phyloP scores from a whole-genome alignment of 1,140 invertebrate species.

The Atta texana region DNA sequence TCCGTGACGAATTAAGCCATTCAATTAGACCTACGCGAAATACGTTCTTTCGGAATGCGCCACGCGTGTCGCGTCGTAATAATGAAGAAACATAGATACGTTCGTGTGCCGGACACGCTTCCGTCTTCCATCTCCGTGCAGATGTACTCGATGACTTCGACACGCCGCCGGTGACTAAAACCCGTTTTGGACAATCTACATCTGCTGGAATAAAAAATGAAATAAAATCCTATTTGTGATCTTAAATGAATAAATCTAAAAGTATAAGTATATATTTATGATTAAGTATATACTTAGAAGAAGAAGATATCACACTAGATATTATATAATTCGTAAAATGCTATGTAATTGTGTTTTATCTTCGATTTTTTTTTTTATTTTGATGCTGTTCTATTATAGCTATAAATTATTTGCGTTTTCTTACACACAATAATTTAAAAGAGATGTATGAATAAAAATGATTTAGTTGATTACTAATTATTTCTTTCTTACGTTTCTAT shows the following conservation, averaged over 20 bases:
- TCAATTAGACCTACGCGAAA: conserved; percentile 54
- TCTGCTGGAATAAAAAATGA: background rate
- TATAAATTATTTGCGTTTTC: background rate
- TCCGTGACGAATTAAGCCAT: conserved; percentile 50
- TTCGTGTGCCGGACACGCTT: too few species aligned
- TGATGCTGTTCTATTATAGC: background rate
- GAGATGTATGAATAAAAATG: background rate
- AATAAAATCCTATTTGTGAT: background rate
- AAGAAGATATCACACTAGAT: background rate
- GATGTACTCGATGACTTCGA: background rate
- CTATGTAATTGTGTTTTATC: background rate
- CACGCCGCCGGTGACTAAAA: background rate
- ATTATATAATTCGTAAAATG: too few species aligned
- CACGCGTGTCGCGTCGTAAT: conserved; percentile 21
- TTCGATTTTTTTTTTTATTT: background rate
- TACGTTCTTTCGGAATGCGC: conserved; percentile 30
- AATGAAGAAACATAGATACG: conserved; percentile 37
- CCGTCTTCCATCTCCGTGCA: background rate
- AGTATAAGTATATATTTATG: background rate
- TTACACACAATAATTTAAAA: background rate
- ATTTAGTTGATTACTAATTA: background rate
- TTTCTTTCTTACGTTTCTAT: background rate
- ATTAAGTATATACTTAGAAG: too few species aligned
- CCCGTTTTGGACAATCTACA: background rate
- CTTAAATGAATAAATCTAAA: background rate